phyloP scores from a whole-genome alignment of 2,797 vertebrate genomes.

The Brachyalestes nurse region DNA sequence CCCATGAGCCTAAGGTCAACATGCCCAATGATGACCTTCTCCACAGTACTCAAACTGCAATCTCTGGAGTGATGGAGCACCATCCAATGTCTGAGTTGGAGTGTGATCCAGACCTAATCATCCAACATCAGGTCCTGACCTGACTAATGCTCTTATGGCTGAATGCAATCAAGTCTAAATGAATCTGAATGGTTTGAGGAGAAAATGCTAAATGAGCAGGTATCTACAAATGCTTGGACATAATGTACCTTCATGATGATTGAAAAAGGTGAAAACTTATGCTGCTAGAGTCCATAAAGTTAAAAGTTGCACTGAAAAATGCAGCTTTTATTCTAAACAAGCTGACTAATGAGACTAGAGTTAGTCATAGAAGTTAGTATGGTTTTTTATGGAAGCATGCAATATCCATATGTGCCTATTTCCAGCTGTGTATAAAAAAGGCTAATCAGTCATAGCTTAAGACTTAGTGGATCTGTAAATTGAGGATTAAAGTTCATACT shows the following conservation, averaged over 20 bases:
- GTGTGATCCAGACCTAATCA: too few relatives aligned
- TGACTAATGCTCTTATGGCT: too few relatives aligned
- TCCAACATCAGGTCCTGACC: too few relatives aligned
- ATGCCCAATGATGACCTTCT: background rate
- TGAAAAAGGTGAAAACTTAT: background rate
- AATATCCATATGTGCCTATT: background rate
- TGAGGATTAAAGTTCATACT: background rate
- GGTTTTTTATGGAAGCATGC: background rate
- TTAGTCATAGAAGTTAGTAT: too few relatives aligned
- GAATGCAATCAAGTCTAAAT: too few relatives aligned
- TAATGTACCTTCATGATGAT: background rate
- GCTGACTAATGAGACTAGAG: too few relatives aligned
- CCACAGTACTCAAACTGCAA: too few relatives aligned
- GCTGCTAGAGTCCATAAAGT: too few relatives aligned
- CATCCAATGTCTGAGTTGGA: too few relatives aligned
- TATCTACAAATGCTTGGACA: background rate
- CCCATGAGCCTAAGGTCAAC: background rate
- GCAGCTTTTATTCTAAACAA: too few relatives aligned
- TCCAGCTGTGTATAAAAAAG: background rate
- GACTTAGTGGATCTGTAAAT: background rate
- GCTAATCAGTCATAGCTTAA: background rate
- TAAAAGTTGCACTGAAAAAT: too few relatives aligned
- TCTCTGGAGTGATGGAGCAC: too few relatives aligned
- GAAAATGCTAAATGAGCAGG: background rate
- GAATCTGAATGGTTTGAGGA: background rate